These are phyloP conservation scores for Mantis religiosa DNA, from an alignment of 2,888 invertebrate species.

Conservation along the genomic window DNA sequence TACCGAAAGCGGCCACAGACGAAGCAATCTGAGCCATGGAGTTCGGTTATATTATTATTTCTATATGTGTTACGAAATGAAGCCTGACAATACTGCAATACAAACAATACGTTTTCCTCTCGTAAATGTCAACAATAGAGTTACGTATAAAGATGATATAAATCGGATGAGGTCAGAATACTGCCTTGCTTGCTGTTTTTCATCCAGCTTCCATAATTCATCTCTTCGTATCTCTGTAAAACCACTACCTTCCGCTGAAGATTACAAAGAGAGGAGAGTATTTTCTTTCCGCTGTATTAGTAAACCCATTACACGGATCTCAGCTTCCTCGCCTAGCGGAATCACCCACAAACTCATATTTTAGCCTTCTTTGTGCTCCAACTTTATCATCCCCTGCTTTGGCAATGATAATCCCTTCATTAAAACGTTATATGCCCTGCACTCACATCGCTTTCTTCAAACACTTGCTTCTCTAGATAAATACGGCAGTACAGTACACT, in stretches of 20 bases:
- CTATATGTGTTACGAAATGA: no score
- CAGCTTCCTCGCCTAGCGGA: not conserved
- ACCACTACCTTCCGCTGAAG: not conserved
- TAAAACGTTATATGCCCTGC: no score
- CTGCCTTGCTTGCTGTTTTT: not conserved
- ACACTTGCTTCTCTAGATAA: no score
- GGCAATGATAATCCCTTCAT: no score
- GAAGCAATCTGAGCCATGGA: no score
- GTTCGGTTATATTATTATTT: no score
- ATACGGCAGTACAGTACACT: no score
- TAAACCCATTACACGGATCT: not conserved
- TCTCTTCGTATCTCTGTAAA: not conserved
- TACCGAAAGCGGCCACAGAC: no score
- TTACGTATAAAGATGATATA: not conserved
- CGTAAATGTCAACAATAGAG: not conserved
- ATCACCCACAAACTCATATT: not conserved
- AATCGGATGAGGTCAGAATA: not conserved
- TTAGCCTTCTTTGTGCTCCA: not conserved
- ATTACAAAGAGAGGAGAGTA: not conserved
- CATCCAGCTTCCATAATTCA: not conserved
- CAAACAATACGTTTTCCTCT: not conserved
- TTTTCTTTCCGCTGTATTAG: not conserved
- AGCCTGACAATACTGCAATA: no score
- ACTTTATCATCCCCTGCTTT: no score
- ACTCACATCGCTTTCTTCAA: no score